Percentiles rank a stretch among this genome's conserved stretches.
Evolutionary conservation across 2,113 vertebrate genomes (phyloP).

Genomic region (Chinchilla lanigera): DNA sequence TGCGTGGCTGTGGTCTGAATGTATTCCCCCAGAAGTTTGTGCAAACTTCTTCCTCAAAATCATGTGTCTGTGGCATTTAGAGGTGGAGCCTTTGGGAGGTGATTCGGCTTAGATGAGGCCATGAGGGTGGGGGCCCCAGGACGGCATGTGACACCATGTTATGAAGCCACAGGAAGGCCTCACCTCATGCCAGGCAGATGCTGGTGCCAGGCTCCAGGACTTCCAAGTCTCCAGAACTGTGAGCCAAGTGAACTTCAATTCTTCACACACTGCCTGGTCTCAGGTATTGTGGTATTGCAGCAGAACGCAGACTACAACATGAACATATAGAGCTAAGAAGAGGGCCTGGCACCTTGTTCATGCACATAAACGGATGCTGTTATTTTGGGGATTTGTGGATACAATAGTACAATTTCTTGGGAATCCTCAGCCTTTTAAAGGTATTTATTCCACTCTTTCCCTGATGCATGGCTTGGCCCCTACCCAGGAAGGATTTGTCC

Average conservation of each 20-base stretch:
- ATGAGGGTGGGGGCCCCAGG: background rate
- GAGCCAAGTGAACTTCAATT: background rate
- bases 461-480: background rate
- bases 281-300: background rate
- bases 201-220: background rate
- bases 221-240: background rate
- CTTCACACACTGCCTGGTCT: too few relatives aligned
- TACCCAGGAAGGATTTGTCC: too few relatives aligned
- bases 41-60: background rate
- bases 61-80: background rate
- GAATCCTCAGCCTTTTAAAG: background rate
- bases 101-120: background rate
- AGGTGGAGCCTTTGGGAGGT: background rate
- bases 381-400: background rate
- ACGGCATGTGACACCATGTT: background rate
- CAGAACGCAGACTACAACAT: background rate
- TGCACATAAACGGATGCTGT: background rate
- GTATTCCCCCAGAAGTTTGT: background rate
- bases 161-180: background rate
- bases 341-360: background rate
- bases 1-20: background rate
- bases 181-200: background rate
- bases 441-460: background rate
- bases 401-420: background rate
- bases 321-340: background rate